Percentiles rank a stretch among this genome's conserved stretches.
These are phyloP conservation scores for Forbesichthys agassizii DNA, from an alignment of 2,113 vertebrate genomes.

Conservation along the genomic window DNA sequence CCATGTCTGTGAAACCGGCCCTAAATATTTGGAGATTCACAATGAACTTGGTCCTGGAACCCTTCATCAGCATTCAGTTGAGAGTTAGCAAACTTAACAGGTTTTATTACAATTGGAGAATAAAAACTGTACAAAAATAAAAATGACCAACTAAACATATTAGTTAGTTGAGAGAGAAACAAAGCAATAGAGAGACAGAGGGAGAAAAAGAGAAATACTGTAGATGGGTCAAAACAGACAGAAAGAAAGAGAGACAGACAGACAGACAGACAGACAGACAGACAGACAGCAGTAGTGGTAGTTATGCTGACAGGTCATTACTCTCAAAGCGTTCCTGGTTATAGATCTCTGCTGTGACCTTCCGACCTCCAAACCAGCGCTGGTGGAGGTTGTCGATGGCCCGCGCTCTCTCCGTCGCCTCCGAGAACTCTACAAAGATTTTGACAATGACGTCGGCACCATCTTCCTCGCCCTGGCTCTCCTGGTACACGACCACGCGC, in stretches of 20 bases:
- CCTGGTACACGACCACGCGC: slow-evolving; percentile 97
- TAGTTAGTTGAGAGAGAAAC: neutral
- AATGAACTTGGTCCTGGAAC: no score
- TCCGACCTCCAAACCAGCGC: slow-evolving; percentile 97
- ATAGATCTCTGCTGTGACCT: slow-evolving; percentile 95
- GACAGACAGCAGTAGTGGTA: slow-evolving; percentile 2
- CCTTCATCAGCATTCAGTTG: no score
- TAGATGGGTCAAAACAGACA: no score
- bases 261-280: neutral
- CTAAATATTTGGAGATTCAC: no score
- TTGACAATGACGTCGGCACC: slow-evolving; percentile 97
- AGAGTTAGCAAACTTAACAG: neutral
- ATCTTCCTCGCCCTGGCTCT: slow-evolving; percentile 97
- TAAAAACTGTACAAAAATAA: neutral
- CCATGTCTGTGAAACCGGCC: no score
- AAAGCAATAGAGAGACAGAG: neutral
- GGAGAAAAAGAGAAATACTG: neutral
- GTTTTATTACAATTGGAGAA: neutral
- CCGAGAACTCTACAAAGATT: slow-evolving; percentile 97
- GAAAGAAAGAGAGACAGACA: slow-evolving; percentile 6
- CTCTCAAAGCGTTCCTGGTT: slow-evolving; percentile 98
- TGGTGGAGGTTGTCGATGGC: slow-evolving; percentile 97
- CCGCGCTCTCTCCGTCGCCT: slow-evolving; percentile 94
- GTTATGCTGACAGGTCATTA: slow-evolving; percentile 93
- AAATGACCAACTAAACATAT: no score